Evolutionary conservation across 2,888 invertebrate genomes (phyloP).

Genomic region (Altica lythri): DNA sequence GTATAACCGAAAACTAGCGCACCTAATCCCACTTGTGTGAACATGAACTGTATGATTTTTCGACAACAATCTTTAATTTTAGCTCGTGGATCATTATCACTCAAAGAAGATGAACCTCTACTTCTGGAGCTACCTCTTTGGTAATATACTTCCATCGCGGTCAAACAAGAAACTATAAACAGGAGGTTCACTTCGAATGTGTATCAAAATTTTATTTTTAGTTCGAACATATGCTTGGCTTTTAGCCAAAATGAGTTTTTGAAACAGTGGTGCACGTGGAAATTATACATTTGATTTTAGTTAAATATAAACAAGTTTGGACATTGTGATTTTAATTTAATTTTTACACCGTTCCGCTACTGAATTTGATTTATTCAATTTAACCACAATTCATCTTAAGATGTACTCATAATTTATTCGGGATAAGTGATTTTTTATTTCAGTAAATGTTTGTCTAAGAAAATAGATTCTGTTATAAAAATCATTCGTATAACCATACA

Average conservation of each 20-base stretch:
- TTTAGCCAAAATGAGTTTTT: constrained; percentile 4
- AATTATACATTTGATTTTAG: no score
- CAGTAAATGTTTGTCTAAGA: no score
- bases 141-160: constrained; percentile 21
- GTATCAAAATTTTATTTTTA: constrained; percentile 25
- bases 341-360: no score
- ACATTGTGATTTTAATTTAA: no score
- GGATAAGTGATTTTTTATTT: no score
- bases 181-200: not conserved
- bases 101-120: constrained; percentile 65
- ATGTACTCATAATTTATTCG: no score
- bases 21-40: constrained; percentile 89
- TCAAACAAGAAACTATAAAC: constrained; percentile 2
- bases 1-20: constrained; percentile 86
- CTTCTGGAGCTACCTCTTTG: constrained; percentile 44
- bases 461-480: no score
- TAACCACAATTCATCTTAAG: no score
- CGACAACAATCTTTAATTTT: constrained; percentile 84
- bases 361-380: no score
- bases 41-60: constrained; percentile 88
- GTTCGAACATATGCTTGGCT: constrained; percentile 22
- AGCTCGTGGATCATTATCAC: constrained; percentile 70
- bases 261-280: constrained; percentile 1
- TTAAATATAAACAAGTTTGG: no score
- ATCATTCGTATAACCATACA: no score